Percentiles rank a stretch among this genome's conserved stretches.
Evolutionary conservation across 2,888 invertebrate species (phyloP).

Genomic region (Sipha maydis): DNA sequence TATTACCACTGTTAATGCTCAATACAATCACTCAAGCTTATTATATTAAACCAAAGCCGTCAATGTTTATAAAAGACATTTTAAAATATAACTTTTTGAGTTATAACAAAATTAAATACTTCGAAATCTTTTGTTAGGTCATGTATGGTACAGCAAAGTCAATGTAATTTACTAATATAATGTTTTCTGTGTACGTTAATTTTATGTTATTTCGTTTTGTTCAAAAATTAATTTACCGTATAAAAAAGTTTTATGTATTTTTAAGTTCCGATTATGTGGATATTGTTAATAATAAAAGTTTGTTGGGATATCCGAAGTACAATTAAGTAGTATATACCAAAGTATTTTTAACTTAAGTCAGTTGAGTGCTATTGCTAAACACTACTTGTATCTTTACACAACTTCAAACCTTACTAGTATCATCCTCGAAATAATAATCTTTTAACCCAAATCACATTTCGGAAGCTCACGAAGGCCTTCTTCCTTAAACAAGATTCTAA

Average conservation of each 20-base stretch:
- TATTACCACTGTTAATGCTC: too few relatives aligned
- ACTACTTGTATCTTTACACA: conserved; percentile 26
- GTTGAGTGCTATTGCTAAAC: background rate
- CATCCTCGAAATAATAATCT: conserved; percentile 34
- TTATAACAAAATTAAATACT: too few relatives aligned
- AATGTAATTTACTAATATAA: background rate
- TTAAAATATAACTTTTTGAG: too few relatives aligned
- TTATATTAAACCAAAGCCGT: too few relatives aligned
- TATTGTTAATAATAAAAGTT: conserved; percentile 26
- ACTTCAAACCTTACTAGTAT: conserved; percentile 38
- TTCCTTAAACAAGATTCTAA: conserved; percentile 27
- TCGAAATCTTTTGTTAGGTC: too few relatives aligned
- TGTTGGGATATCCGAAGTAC: background rate
- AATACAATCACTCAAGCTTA: too few relatives aligned
- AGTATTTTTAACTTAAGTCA: conserved; percentile 23
- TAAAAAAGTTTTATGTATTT: background rate
- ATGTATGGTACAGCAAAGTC: too few relatives aligned
- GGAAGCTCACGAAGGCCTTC: conserved; percentile 31
- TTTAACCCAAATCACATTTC: conserved; percentile 38
- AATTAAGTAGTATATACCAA: background rate
- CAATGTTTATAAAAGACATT: too few relatives aligned
- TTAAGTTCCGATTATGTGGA: background rate
- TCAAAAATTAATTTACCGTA: background rate
- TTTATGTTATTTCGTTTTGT: background rate
- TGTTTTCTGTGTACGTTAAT: background rate